Evolutionary conservation across 2,113 vertebrate genomes (phyloP), one percentile per base, ranked within the genome.

Genomic region (Ariopsis seemanni): DNA sequence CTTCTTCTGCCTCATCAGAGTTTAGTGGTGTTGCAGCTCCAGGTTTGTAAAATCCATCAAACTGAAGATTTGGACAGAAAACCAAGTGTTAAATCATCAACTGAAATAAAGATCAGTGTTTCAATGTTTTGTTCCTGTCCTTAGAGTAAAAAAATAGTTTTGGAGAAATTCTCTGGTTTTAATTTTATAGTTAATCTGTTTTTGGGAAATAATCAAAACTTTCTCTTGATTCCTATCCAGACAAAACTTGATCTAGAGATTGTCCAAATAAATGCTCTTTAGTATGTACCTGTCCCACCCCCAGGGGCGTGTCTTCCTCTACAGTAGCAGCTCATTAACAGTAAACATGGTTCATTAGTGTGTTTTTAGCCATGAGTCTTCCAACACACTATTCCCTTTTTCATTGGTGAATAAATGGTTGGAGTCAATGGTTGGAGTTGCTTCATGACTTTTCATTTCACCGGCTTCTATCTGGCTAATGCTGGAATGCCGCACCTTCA

Each of bases 1-100:
- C 83, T 11, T 42, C 91, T 62, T 94, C 93, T 2, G 48, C 92
- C 82, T 95, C 95, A 7, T 95, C 95, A 25, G 94, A 95, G 90
- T 93, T 95, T 4, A 94, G 11, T 4, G 90, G 92, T 53, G 82
- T 92, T 30, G 57, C 92, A 27, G 86, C 62, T 52, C 90, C 83
- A 91, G 92, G 81, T 72, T 42, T 72, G 65, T 90, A 52, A 50
- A 83, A 83, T 50, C 52, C 78, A 60, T 30, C 30, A 50, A 53
- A 82, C 11, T 53, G 20, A 30, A 62, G 87, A 78, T 87, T 50
- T 63, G 18, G 60, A 65, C 25, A 63, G 1, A 82, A 63, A 62
- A 25, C 11, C n/a, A 30, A 60, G 17, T 20, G 30, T 81, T 9
- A 20, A 60, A 60, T 60, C 27, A 81, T 18, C 10, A 3, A 5